phyloP scores from a whole-genome alignment of 2,888 invertebrate genomes.

The Dyspetes luteomarginatus region DNA sequence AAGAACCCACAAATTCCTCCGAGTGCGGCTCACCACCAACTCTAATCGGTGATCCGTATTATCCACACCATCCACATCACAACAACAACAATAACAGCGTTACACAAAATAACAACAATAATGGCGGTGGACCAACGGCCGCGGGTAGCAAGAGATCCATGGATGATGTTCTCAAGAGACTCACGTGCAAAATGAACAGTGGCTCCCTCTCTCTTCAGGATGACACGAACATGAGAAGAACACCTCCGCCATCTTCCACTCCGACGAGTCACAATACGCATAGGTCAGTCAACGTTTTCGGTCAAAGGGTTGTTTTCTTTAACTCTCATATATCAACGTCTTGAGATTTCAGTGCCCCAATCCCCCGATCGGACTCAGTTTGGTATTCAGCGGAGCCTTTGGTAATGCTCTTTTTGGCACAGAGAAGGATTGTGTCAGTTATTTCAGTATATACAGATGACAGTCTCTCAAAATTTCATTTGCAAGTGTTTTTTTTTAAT shows the following conservation, averaged over 20 bases:
- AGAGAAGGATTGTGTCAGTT: too few relatives aligned
- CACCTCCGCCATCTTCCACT: slow-evolving; percentile 83
- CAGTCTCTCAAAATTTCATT: too few relatives aligned
- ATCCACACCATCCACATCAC: slow-evolving; percentile 77
- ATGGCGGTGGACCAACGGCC: slow-evolving; percentile 85
- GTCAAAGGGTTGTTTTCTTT: background rate
- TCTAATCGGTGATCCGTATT: slow-evolving; percentile 87
- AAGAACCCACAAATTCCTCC: slow-evolving; percentile 84
- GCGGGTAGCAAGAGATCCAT: slow-evolving; percentile 91
- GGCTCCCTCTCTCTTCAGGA: slow-evolving; percentile 90
- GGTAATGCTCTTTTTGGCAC: too few relatives aligned
- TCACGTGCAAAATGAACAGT: slow-evolving; percentile 93
- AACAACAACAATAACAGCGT: slow-evolving; percentile 85
- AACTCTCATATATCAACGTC: background rate
- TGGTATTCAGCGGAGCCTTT: too few relatives aligned
- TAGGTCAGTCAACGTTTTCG: slow-evolving; percentile 72
- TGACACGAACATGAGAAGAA: slow-evolving; percentile 89
- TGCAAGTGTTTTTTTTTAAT: too few relatives aligned
- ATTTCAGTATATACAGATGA: too few relatives aligned
- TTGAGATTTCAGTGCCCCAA: background rate
- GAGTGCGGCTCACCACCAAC: slow-evolving; percentile 90
- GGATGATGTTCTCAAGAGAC: slow-evolving; percentile 95
- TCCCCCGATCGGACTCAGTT: too few relatives aligned
- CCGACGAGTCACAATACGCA: slow-evolving; percentile 81
- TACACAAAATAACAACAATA: slow-evolving; percentile 78